These are phyloP conservation scores for Drosophila littoralis DNA, from an alignment of 1,140 invertebrate species.

Conservation along the genomic window DNA sequence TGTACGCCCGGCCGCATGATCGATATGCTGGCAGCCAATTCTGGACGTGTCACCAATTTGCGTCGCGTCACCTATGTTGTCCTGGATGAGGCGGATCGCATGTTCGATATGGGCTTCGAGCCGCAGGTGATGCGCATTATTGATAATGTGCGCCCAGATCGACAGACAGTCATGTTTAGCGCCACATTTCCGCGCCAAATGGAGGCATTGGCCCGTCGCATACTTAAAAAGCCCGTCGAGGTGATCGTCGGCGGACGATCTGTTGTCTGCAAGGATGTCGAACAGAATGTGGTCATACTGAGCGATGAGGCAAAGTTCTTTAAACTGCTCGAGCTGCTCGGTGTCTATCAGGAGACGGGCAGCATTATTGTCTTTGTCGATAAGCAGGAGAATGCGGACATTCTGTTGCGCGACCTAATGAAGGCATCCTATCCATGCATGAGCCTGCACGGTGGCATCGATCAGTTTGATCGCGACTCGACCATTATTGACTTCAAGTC, in stretches of 20 bases:
- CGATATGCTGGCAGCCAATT: conserved; percentile 99
- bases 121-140: conserved; percentile 99
- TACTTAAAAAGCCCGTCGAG: conserved; percentile 97
- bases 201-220: conserved; percentile 98
- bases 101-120: conserved; percentile 99
- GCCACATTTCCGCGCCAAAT: conserved; percentile 99
- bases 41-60: conserved; percentile 98
- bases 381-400: conserved; percentile 99
- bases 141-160: conserved; percentile 97
- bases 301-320: conserved; percentile 99
- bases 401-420: conserved; percentile 97
- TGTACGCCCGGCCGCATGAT: conserved; percentile 99
- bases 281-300: conserved; percentile 96
- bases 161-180: conserved; percentile 99
- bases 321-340: conserved; percentile 97
- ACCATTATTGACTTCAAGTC: conserved; percentile 99
- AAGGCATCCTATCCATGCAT: conserved; percentile 98
- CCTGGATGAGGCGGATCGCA: conserved; percentile 99
- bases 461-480: conserved; percentile 99
- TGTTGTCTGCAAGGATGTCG: conserved; percentile 99
- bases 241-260: conserved; percentile 99
- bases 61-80: conserved; percentile 98
- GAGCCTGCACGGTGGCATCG: conserved; percentile 98
- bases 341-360: conserved; percentile 96
- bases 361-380: conserved; percentile 99